These are phyloP conservation scores for Linnaemya tessellans DNA, from an alignment of 2,888 invertebrate species.

Conservation along the genomic window DNA sequence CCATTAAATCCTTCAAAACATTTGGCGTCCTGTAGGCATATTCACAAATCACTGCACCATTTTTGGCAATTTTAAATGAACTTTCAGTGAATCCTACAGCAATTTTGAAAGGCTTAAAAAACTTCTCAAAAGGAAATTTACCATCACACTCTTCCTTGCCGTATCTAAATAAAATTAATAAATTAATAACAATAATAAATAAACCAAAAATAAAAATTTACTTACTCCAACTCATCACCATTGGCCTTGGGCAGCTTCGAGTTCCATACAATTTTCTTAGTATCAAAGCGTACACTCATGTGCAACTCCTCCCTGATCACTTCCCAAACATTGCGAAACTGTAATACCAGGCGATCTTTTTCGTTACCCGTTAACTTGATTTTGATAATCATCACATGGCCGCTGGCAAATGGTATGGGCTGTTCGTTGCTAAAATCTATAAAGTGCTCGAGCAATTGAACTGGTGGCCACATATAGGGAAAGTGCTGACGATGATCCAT, in stretches of 20 bases:
- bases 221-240: conserved; percentile 57
- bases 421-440: conserved; percentile 63
- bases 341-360: conserved; percentile 57
- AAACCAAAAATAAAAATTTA: too few relatives aligned
- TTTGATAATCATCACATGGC: conserved; percentile 59
- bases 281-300: conserved; percentile 60
- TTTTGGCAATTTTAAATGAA: conserved; percentile 60
- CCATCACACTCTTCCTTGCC: conserved; percentile 46
- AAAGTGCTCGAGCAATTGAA: conserved; percentile 38
- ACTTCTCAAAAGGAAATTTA: conserved; percentile 59
- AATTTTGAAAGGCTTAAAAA: conserved; percentile 54
- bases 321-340: conserved; percentile 61
- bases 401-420: conserved; percentile 35
- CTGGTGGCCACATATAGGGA: conserved; percentile 60
- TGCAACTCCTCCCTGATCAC: conserved; percentile 57
- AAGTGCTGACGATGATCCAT: conserved; percentile 66
- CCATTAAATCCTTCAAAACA: conserved; percentile 46
- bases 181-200: background rate
- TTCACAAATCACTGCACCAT: conserved; percentile 48
- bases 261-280: conserved; percentile 43
- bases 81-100: conserved; percentile 56
- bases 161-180: conserved; percentile 38
- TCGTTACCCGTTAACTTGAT: conserved; percentile 51
- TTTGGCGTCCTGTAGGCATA: conserved; percentile 56
- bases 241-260: conserved; percentile 49